Conservation (phyloP, 2,797 vertebrate species). For the Cirrhinus molitorella region DNA sequence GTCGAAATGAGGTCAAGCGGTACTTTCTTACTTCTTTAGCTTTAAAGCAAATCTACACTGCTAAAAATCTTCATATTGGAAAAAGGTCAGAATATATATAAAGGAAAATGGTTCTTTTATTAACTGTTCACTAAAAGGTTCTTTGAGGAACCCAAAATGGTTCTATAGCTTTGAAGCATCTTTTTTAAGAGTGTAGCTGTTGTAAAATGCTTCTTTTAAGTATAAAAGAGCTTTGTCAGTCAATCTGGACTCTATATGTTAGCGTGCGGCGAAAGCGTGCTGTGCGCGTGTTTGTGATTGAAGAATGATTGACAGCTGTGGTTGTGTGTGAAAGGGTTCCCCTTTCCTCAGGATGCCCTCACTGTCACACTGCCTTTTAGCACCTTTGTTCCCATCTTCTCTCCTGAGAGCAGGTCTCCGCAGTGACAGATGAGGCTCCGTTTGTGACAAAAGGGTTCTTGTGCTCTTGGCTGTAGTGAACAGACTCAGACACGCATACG, state of each 20-base stretch:
- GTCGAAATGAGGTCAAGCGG: not conserved
- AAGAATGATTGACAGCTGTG: conserved; percentile 81
- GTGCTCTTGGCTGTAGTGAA: conserved; percentile 82
- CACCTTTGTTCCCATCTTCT: conserved; percentile 91
- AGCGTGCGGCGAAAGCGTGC: conserved; percentile 71
- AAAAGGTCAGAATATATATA: too few species aligned
- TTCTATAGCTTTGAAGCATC: not conserved
- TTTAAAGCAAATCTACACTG: not conserved
- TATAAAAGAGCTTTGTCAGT: conserved; percentile 14
- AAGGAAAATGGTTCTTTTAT: not conserved
- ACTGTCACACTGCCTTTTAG: conserved; percentile 94
- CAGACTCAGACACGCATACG: conserved; percentile 66
- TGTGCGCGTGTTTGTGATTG: conserved; percentile 73
- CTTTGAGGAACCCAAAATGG: not conserved
- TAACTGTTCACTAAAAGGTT: not conserved
- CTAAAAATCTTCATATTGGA: not conserved
- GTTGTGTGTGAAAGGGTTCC: conserved; percentile 65
- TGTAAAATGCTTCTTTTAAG: conserved; percentile 22
- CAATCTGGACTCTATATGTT: conserved; percentile 62
- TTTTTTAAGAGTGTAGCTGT: not conserved
- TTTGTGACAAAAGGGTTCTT: conserved; percentile 90
- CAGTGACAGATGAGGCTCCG: conserved; percentile 87
- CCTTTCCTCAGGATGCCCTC: conserved; percentile 81
- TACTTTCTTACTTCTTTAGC: not conserved
- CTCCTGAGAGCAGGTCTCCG: conserved; percentile 87